Base-by-base conservation (phyloP, 2,888 invertebrate genomes). In the Stegana nigrithorax region DNA sequence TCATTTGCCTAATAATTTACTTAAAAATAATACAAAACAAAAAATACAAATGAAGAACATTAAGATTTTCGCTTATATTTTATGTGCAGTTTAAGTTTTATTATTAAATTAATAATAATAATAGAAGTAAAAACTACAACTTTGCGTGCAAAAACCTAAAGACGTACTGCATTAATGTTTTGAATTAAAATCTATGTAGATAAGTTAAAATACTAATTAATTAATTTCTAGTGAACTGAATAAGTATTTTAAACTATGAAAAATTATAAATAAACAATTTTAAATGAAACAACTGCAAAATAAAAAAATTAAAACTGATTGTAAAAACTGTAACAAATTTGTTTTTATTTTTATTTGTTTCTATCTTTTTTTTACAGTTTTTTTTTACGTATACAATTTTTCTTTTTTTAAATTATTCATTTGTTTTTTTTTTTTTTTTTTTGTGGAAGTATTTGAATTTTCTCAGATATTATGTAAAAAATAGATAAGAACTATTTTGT, bases 221-320 rank as follows among this genome's bases (percentile, higher is more conserved):
- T 32, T 21, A 32, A 12, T 39, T 59, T 64, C 60, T 59, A 56
- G 59, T 62, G 67, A 71, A 72, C 75, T 71, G 68, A 70, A 71
- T 75, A 68, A 79, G 75, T 76, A 79, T 76, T 77, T 68, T 62
- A 63, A 32, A 56, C 2, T 21, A 50, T 63, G 59, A 51, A 62
- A 65, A 65, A 64, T 23, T 14, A 29, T 45, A 45, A 27, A 45
- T 19, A 58, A 27, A 26, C 19, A 45, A 14, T 39, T 55, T 19
- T n/a, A 2, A 39, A 39, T 2, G 39, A 39, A 39, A 39, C 3
- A 39, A 39, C 67, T 58, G 60, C 57, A 65, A 60, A 65, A 60
- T 53, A 58, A 53, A 64, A n/a, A n/a, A 63, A 59, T 5, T 19
- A 32, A n/a, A 53, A 60, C 42, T 23, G 14, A 45, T 39, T 53